These are phyloP conservation scores for Natator depressus DNA, from an alignment of 2,113 vertebrate species.

Conservation along the genomic window DNA sequence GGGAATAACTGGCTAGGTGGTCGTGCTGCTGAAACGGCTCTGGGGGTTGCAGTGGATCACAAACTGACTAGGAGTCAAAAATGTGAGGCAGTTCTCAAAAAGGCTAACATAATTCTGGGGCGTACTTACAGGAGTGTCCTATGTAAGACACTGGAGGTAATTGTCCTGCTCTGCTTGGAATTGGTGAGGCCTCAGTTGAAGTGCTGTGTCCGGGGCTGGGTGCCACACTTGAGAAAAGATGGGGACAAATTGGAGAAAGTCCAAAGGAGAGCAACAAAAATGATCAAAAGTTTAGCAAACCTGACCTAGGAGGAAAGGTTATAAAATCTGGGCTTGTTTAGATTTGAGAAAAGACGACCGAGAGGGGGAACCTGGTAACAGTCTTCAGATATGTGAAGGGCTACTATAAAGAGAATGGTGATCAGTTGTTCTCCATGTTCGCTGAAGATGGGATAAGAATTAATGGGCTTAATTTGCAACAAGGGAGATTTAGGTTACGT, in stretches of 20 bases:
- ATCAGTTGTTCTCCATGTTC: neutral
- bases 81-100: no score
- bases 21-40: no score
- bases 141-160: no score
- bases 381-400: neutral
- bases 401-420: neutral
- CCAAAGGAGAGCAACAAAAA: neutral
- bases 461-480: neutral
- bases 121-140: no score
- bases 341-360: neutral
- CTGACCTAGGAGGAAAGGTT: neutral
- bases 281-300: neutral
- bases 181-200: neutral
- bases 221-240: neutral
- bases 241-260: neutral
- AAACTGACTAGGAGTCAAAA: no score
- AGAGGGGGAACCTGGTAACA: neutral
- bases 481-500: neutral
- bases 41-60: no score
- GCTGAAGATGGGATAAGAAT: neutral
- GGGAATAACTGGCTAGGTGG: no score
- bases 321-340: neutral
- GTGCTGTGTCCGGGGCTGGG: neutral
- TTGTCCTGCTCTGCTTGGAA: no score
- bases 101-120: no score